Evolutionary conservation across 1,140 invertebrate genomes (phyloP).

Genomic region (Phymorhynchus buccinoides): DNA sequence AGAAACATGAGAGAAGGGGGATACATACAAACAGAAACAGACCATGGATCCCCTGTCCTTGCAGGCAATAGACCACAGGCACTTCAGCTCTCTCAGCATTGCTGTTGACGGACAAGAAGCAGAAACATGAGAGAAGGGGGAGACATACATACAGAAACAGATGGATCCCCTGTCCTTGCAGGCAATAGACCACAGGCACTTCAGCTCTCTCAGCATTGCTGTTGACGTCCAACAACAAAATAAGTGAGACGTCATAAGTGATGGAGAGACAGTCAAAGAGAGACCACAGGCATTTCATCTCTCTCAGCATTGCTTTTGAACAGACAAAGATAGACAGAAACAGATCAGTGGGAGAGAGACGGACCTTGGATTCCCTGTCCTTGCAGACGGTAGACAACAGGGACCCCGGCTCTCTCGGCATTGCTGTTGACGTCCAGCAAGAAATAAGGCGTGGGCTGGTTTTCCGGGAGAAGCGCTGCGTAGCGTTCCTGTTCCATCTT

Average conservation of each 20-base stretch:
- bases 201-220: slow-evolving; percentile 41
- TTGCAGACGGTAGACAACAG: slow-evolving; percentile 32
- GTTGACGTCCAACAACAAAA: slow-evolving; percentile 51
- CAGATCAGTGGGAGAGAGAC: not conserved
- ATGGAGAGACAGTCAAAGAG: not conserved
- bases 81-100: no score
- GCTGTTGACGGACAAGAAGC: no score
- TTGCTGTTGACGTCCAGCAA: slow-evolving; percentile 51
- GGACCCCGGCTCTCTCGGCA: slow-evolving; percentile 36
- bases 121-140: no score
- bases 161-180: not conserved
- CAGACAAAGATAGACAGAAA: no score
- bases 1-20: no score
- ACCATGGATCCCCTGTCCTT: no score
- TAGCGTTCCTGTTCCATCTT: slow-evolving; percentile 36
- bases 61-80: no score
- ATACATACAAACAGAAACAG: no score
- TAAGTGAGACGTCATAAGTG: no score
- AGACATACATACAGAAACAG: no score
- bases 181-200: slow-evolving; percentile 31
- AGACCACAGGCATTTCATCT: slow-evolving; percentile 32
- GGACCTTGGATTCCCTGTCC: not conserved
- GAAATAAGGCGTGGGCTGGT: not conserved
- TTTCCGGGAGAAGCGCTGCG: slow-evolving; percentile 33
- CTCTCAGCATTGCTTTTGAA: slow-evolving; percentile 47